Evolutionary conservation across 2,113 vertebrate species (phyloP).

Genomic region (Eptesicus fuscus): DNA sequence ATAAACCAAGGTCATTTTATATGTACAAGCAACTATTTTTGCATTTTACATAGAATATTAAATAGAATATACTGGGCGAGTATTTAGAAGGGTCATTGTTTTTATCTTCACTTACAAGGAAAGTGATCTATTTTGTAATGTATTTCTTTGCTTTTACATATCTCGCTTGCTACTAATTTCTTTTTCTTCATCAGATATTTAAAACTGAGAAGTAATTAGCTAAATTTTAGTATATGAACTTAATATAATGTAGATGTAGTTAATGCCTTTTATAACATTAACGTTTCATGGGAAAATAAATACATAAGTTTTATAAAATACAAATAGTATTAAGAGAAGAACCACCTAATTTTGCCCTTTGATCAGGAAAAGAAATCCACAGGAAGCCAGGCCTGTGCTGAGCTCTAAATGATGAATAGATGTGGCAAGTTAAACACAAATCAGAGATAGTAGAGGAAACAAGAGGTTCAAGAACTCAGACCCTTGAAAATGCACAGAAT

Average conservation of each 20-base stretch:
- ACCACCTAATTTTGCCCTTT: background rate
- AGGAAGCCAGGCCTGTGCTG: background rate
- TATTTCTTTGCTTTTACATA: background rate
- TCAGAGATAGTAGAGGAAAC: background rate
- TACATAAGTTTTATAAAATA: background rate
- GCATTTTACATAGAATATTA: background rate
- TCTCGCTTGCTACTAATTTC: background rate
- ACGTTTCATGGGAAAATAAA: background rate
- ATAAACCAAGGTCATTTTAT: background rate
- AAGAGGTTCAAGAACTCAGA: background rate
- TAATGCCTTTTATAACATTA: background rate
- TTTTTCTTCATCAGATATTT: background rate
- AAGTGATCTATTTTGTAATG: background rate
- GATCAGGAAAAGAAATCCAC: background rate
- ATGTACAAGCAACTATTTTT: background rate
- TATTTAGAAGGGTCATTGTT: background rate
- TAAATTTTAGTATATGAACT: background rate
- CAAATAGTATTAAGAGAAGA: background rate
- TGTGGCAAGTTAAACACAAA: background rate
- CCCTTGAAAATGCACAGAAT: background rate
- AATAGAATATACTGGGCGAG: background rate
- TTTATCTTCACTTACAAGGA: background rate
- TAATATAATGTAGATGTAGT: background rate
- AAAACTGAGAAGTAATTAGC: background rate
- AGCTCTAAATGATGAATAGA: background rate